These are phyloP conservation scores for Festucalex cinctus DNA, from an alignment of 2,113 vertebrate species.

Conservation along the genomic window DNA sequence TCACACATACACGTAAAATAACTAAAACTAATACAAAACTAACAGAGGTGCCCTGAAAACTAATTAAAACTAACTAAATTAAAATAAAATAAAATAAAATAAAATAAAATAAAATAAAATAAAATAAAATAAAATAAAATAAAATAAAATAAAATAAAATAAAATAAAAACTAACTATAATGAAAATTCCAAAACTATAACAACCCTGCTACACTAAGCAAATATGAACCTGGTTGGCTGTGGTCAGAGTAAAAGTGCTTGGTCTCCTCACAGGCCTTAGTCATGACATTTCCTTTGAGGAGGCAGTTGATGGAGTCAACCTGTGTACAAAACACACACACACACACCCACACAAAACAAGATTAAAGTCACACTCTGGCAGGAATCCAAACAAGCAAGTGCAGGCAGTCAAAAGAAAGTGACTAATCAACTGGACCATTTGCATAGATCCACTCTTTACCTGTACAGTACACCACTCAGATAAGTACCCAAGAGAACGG, in stretches of 20 bases:
- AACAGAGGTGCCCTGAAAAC: too few relatives aligned
- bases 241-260: slow-evolving; percentile 93
- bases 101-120: too few relatives aligned
- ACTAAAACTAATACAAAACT: not conserved
- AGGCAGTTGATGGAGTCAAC: slow-evolving; percentile 91
- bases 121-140: too few relatives aligned
- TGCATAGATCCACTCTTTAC: not conserved
- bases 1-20: not conserved
- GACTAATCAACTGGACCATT: not conserved
- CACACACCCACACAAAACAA: not conserved
- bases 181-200: too few relatives aligned
- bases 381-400: not conserved
- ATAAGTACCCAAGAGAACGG: not conserved
- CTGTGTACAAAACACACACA: slow-evolving; percentile 56
- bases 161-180: too few relatives aligned
- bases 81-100: too few relatives aligned
- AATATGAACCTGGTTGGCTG: slow-evolving; percentile 83
- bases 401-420: not conserved
- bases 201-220: slow-evolving; percentile 1
- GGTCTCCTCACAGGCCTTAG: slow-evolving; percentile 93
- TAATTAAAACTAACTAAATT: too few relatives aligned
- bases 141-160: too few relatives aligned
- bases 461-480: not conserved
- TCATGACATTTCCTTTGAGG: slow-evolving; percentile 88
- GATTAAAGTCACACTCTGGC: not conserved